Base-by-base conservation (phyloP, 2,888 invertebrate species). In the Ennomos quercinarius region DNA sequence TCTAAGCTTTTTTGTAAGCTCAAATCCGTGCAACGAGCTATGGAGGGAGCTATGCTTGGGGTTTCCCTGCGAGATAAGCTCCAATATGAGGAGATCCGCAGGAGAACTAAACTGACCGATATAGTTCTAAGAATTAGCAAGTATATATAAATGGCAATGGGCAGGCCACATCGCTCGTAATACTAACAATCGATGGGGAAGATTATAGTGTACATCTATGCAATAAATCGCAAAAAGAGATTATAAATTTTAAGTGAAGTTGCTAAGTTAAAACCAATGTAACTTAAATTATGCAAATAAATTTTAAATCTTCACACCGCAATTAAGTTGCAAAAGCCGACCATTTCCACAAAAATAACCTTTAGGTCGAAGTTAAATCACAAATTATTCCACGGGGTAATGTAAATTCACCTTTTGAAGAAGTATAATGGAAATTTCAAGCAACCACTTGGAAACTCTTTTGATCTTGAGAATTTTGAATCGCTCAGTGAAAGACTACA, bases 361-460 rank as follows among this genome's bases (percentile, higher is more conserved):
- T 48, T 38, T 45, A 57, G 61, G 57, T 65, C 58, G 53, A 71
- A 78, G 73, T 79, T 76, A 72, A 76, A 79, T 73, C 71, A 73
- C 68, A 80, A 78, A 78, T 77, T 80, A 76, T 75, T 78, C 76
- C 66, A 69, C 71, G 60, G 71, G 74, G 72, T 76, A 77, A 80
- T 81, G 79, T 81, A 82, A 83, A 81, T 86, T 81, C 75, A 78
- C 80, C 81, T 84, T 82, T 83, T 81, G 78, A 82, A 78, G 77
- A 77, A 80, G 80, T 80, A 81, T 86, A 87, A 88, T 87, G 82
- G 84, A 82, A 89, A 89, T 83, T 89, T 88, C 78, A 76, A 78
- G 78, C 80, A 86, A 86, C 86, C 85, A 80, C 84, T 85, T 78
- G 81, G 76, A 84, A 86, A 83, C 77, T 78, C 85, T 83, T 89